Evolutionary conservation across 2,888 invertebrate species (phyloP).

Genomic region (Drosophila mettleri): DNA sequence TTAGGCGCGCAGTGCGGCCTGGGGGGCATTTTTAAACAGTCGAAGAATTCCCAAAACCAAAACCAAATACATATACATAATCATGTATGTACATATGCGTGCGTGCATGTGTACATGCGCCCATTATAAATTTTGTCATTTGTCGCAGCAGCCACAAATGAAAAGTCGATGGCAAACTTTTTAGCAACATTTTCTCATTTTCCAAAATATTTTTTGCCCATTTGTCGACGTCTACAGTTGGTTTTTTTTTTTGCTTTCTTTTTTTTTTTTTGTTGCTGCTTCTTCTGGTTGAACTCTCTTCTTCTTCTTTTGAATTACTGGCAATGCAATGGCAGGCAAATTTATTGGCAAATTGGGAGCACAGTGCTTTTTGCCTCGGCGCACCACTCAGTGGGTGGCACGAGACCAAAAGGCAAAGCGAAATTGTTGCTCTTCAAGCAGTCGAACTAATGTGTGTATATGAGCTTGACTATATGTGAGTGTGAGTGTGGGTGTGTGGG

Average conservation of each 20-base stretch:
- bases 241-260: background rate
- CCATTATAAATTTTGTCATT: slow-evolving; percentile 42
- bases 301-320: slow-evolving; percentile 67
- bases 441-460: slow-evolving; percentile 5
- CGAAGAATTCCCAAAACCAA: slow-evolving; percentile 28
- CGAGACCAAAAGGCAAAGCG: slow-evolving; percentile 17
- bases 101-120: background rate
- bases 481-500: slow-evolving; percentile 6
- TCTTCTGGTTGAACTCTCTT: slow-evolving; percentile 38
- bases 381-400: slow-evolving; percentile 21
- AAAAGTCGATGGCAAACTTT: slow-evolving; percentile 21
- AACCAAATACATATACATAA: slow-evolving; percentile 1
- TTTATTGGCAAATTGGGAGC: slow-evolving; percentile 80
- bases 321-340: slow-evolving; percentile 72
- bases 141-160: slow-evolving; percentile 20
- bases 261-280: slow-evolving; percentile 10
- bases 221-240: slow-evolving; percentile 32
- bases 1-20: slow-evolving; percentile 25
- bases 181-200: slow-evolving; percentile 38
- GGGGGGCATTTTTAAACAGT: background rate
- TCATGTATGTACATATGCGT: background rate
- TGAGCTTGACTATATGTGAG: too few relatives aligned
- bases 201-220: slow-evolving; percentile 32
- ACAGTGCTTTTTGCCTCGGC: slow-evolving; percentile 63
- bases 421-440: slow-evolving; percentile 43